These are phyloP conservation scores for Ctena decussata DNA, from an alignment of 2,888 invertebrate species.

Conservation along the genomic window DNA sequence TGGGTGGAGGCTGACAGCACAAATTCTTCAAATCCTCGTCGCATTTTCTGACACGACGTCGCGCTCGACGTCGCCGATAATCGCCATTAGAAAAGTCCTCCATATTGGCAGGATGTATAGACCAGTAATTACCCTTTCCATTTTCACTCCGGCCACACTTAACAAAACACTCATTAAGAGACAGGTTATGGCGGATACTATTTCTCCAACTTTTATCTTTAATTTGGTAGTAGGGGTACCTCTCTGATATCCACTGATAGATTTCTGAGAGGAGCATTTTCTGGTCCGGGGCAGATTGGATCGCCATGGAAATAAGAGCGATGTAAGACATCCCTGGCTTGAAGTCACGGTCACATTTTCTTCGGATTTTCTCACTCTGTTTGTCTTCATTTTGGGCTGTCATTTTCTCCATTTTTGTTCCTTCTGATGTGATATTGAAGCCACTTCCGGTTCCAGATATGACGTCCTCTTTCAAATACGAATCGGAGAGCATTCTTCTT, in stretches of 20 bases:
- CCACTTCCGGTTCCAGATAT: too few relatives aligned
- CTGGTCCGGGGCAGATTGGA: conserved; percentile 95
- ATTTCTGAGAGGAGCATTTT: conserved; percentile 98
- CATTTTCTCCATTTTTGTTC: too few relatives aligned
- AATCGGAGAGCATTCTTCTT: too few relatives aligned
- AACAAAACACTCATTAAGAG: conserved; percentile 98
- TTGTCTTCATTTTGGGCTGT: too few relatives aligned
- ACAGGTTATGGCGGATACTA: conserved; percentile 98
- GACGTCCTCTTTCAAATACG: too few relatives aligned
- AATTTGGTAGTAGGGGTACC: conserved; percentile 94
- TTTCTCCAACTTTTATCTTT: conserved; percentile 93
- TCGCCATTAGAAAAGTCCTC: conserved; percentile 99
- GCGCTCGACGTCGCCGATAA: conserved; percentile 97
- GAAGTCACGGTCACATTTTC: too few relatives aligned
- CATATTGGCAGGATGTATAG: conserved; percentile 98
- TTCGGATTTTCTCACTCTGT: too few relatives aligned
- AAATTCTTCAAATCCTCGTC: conserved; percentile 65
- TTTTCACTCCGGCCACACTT: conserved; percentile 98
- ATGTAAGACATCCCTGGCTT: conserved; percentile 88
- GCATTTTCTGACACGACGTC: conserved; percentile 95
- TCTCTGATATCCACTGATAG: conserved; percentile 98
- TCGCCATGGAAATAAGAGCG: conserved; percentile 99
- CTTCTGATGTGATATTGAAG: too few relatives aligned
- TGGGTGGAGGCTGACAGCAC: background rate
- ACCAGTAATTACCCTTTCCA: conserved; percentile 99